Evolutionary conservation across 2,113 vertebrate species (phyloP), one percentile per base, ranked within the genome.

Genomic region (human): DNA sequence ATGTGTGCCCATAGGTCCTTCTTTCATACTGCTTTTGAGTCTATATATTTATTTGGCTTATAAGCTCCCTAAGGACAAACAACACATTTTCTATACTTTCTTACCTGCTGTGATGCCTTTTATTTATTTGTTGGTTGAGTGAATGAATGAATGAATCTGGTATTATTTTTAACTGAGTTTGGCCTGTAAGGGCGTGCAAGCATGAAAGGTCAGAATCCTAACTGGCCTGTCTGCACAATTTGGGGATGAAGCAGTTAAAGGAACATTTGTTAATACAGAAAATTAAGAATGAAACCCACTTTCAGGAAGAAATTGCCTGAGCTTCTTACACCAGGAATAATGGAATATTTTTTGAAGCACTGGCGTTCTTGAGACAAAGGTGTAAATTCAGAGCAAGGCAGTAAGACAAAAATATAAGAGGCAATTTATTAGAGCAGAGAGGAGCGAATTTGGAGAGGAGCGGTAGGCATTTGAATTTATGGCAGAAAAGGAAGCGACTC

Each of bases 401-500:
- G 32, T 68, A 86, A 96, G 96, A 85, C 84, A 40, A 90, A 94
- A 96, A 85, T 82, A n/a, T 93, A 89, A 94, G 93, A 92, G 50
- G 78, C 70, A 94, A 48, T 96, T 97, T 97, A 89, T 92, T 96
- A 61, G 82, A 86, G 66, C 73, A 82, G 92, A 96, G 78, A 91
- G 45, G 81, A 92, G 27, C 0, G 2, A n/a, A 61, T 94, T 38
- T 79, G 61, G 40, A 93, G 92, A 94, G 83, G 89, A 79, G 17
- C 92, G 59, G 20, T 14, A 78, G 73, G 32, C 25, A 43, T 89
- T 91, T 86, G 83, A 90, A 93, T 96, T 93, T 89, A 93, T 91
- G 79, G 45, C 32, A 14, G 72, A 17, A 87, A 89, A 90, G 32
- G 43, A 87, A 80, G 25, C 20, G n/a, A 70, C 84, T 92, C 35